phyloP scores from a whole-genome alignment of 2,888 invertebrate genomes.

The Nineta flava region DNA sequence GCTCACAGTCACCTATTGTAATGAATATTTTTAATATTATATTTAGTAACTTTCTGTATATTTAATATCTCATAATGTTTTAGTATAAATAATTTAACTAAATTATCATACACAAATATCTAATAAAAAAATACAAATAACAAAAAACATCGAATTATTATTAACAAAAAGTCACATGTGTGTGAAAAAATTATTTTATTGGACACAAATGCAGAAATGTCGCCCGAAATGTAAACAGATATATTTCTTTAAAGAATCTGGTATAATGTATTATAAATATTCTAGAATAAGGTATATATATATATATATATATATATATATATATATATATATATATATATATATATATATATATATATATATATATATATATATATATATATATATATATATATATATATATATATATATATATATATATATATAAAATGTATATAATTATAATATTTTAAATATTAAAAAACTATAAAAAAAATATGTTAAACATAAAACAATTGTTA shows the following conservation, averaged over 20 bases:
- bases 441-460: neutral
- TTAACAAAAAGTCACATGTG: neutral
- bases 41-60: too few relatives aligned
- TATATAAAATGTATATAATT: too few relatives aligned
- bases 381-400: too few relatives aligned
- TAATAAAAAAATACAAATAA: neutral
- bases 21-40: too few relatives aligned
- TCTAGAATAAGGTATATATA: neutral
- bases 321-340: slow-evolving; percentile 3
- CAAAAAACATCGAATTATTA: neutral
- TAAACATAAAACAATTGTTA: neutral
- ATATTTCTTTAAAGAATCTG: neutral
- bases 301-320: slow-evolving; percentile 1
- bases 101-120: too few relatives aligned
- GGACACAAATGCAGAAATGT: neutral
- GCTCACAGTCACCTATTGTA: too few relatives aligned
- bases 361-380: neutral
- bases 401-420: too few relatives aligned
- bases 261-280: neutral
- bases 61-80: too few relatives aligned
- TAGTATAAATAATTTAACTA: too few relatives aligned
- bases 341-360: slow-evolving; percentile 3
- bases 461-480: neutral
- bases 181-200: neutral
- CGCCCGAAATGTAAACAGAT: neutral